A percentile compares a stretch with the other conserved stretches of the same genome.
Conservation (phyloP, 2,113 vertebrate genomes). For the Phocoena sinus region DNA sequence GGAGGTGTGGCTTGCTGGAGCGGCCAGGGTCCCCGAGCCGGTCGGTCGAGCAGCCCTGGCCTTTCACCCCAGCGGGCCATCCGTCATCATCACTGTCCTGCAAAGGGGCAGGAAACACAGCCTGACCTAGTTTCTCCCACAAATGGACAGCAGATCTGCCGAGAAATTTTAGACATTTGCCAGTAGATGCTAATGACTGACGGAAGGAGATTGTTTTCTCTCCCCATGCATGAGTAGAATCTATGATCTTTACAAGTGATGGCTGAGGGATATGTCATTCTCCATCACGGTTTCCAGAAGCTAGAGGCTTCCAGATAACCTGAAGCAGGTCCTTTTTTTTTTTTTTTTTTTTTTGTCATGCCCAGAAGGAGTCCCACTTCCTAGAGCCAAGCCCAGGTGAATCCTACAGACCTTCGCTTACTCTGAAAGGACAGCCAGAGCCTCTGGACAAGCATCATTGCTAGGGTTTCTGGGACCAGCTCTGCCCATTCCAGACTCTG, state of each 20-base stretch:
- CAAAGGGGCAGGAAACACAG: neutral
- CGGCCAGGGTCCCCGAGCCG: rapidly evolving
- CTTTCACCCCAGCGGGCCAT: neutral
- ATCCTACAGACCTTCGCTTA: neutral
- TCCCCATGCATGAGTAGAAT: rapidly evolving
- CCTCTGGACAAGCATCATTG: rapidly evolving
- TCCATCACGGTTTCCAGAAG: neutral
- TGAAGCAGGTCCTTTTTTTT: neutral
- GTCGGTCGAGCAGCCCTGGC: neutral
- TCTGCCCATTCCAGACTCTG: rapidly evolving
- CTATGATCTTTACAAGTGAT: neutral
- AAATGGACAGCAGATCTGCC: neutral
- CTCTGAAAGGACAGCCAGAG: neutral
- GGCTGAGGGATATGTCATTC: neutral
- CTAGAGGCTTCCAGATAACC: neutral
- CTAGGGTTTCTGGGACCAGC: neutral
- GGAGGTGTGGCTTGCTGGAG: rapidly evolving
- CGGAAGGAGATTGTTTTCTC: neutral
- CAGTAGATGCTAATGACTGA: neutral
- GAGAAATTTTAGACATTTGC: neutral
- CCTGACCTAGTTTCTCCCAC: neutral
- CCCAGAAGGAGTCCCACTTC: neutral
- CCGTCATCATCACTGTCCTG: neutral
- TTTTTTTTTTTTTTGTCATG: neutral
- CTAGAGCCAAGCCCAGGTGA: neutral